Percentiles rank a stretch among this genome's conserved stretches.
Evolutionary conservation across 2,797 vertebrate genomes (phyloP).

Genomic region (Somateria mollissima): DNA sequence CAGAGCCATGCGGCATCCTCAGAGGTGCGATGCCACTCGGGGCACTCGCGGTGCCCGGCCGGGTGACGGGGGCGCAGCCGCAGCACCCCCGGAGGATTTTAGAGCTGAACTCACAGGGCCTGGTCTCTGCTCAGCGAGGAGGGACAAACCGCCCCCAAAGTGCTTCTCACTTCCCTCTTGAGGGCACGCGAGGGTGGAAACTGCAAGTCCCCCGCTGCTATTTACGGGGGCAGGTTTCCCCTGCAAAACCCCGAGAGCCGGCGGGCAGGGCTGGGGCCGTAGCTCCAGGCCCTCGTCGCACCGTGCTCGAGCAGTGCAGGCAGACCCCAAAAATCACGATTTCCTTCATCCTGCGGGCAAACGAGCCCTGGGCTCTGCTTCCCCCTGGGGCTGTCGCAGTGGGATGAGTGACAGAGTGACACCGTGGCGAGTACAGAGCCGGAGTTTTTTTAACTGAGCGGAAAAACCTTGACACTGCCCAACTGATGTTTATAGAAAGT

Average conservation of each 20-base stretch:
- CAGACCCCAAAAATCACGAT: fast-evolving
- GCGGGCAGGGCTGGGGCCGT: neutral
- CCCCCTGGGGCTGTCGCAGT: fast-evolving
- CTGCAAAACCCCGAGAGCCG: neutral
- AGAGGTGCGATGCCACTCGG: fast-evolving
- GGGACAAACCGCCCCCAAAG: constrained; percentile 57
- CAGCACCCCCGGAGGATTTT: neutral
- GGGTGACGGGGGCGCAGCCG: fast-evolving
- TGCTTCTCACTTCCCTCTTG: constrained; percentile 64
- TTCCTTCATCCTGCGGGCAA: neutral
- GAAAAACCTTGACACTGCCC: neutral
- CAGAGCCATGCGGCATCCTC: too few relatives aligned
- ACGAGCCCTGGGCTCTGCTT: fast-evolving
- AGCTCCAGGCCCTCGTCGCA: neutral
- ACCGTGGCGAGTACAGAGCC: fast-evolving
- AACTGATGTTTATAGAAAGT: neutral
- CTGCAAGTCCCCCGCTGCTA: constrained; percentile 43
- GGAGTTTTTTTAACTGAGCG: neutral
- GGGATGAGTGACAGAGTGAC: neutral
- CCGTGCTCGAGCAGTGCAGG: neutral
- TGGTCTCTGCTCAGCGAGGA: constrained; percentile 23
- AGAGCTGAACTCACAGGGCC: neutral
- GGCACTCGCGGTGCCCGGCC: fast-evolving
- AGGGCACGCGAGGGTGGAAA: constrained; percentile 24
- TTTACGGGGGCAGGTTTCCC: constrained; percentile 52